Evolutionary conservation across 2,113 vertebrate genomes (phyloP).

Genomic region (Vicugna pacos): DNA sequence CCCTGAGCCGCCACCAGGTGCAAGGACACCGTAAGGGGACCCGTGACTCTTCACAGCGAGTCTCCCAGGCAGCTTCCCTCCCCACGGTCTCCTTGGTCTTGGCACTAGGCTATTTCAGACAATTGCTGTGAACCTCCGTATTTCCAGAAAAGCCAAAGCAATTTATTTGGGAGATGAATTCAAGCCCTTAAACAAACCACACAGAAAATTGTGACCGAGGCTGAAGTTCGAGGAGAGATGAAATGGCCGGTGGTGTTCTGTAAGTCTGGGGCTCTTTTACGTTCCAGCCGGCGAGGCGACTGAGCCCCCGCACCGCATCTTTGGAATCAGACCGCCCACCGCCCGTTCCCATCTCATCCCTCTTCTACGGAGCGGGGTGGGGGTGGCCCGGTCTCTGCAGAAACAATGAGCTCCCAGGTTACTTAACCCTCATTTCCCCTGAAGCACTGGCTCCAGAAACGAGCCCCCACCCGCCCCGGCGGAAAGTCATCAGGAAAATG

Average conservation of each 20-base stretch:
- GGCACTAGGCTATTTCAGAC: background rate
- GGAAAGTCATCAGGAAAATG: background rate
- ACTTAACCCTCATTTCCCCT: background rate
- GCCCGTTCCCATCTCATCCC: fast-evolving
- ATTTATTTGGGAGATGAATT: constrained; percentile 10
- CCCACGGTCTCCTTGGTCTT: background rate
- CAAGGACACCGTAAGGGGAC: fast-evolving
- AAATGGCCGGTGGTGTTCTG: background rate
- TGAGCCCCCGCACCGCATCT: background rate
- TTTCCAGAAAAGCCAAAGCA: constrained; percentile 33
- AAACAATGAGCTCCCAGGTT: fast-evolving
- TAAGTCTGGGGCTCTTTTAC: too few species aligned
- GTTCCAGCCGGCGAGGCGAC: fast-evolving
- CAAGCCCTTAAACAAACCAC: background rate
- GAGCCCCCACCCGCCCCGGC: fast-evolving
- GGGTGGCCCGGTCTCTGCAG: background rate
- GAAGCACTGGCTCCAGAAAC: too few species aligned
- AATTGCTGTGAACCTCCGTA: background rate
- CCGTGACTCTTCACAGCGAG: fast-evolving
- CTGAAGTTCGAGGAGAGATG: background rate
- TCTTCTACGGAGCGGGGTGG: fast-evolving
- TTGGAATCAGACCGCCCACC: too few species aligned
- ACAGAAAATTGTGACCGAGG: background rate
- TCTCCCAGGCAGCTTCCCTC: background rate
- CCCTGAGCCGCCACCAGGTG: background rate